These are phyloP conservation scores for Euwallacea similis DNA, from an alignment of 1,140 invertebrate species.

Conservation along the genomic window DNA sequence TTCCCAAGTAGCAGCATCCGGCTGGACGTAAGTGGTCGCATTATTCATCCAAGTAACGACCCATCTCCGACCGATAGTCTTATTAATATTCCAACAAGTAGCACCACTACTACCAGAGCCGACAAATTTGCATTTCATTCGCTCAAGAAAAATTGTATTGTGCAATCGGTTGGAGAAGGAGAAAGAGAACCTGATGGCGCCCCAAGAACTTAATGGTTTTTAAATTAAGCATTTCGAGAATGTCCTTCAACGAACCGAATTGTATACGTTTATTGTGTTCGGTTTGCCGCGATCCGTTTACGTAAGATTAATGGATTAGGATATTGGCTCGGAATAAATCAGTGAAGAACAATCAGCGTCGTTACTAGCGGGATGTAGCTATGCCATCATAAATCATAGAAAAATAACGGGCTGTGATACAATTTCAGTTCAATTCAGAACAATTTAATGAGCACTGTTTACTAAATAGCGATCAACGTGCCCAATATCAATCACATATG, in stretches of 20 bases:
- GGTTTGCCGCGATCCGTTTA: too few relatives aligned
- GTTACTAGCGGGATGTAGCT: too few relatives aligned
- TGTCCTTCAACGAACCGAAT: neutral
- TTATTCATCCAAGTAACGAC: conserved; percentile 15
- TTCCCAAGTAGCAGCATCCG: conserved; percentile 12
- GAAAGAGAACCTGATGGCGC: conserved; percentile 1
- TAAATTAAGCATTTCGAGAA: conserved; percentile 13
- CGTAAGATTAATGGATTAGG: too few relatives aligned
- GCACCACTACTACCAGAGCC: conserved; percentile 8
- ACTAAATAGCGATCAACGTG: too few relatives aligned
- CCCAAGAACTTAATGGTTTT: conserved; percentile 9
- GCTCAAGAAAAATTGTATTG: conserved; percentile 10
- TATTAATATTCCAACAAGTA: conserved; percentile 17
- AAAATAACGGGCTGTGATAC: too few relatives aligned
- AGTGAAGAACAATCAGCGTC: too few relatives aligned
- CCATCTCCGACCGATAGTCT: conserved; percentile 11
- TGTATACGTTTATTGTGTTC: too few relatives aligned
- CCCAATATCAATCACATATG: too few relatives aligned
- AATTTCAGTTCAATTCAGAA: too few relatives aligned
- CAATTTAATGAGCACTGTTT: too few relatives aligned
- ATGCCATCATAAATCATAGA: too few relatives aligned
- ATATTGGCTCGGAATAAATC: too few relatives aligned
- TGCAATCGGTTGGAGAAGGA: neutral
- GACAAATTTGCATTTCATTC: conserved; percentile 14
- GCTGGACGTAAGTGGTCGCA: conserved; percentile 12